Base-by-base conservation (phyloP, 1,140 invertebrate species). In the Thaumatotibia leucotreta region DNA sequence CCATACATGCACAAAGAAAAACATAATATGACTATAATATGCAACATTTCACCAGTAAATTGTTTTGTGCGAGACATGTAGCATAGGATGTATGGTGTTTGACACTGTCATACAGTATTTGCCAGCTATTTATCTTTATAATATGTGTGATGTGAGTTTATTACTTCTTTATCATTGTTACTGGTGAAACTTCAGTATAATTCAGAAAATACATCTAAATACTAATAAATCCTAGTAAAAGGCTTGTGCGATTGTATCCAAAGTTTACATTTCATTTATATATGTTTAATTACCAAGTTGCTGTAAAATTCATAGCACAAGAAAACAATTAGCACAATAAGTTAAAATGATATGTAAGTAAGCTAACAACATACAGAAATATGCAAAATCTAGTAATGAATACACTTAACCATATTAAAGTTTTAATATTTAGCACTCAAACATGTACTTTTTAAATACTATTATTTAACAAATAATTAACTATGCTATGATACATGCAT, bases 391-490 rank as follows among this genome's bases (percentile, higher is more conserved):
- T 45, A 58, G 52, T 58, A 58, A 4, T 39, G 10, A 58, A 58
- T 58, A 29, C 29, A 58, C 23, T 58, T 27, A 58, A 58, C n/a
- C 24, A 27, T 58, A 29, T n/a, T 14, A 45, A 17, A 52, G 9
- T 27, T 58, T 27, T 22, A 27, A 24, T 58, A 58, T 27, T 31
- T 58, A 58, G 52, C n/a, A 31, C 24, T 20, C n/a, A 58, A 31
- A 11, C 11, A 54, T 27, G 52, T 29, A 54, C 5, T 27, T 24
- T 54, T 24, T 58, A 0, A 29, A 58, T 58, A 20, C 29, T 29
- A 58, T 22, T 31, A 58, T 58, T 17, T 58, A 29, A 58, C 52
- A 58, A 58, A 58, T 58, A 58, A 58, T 29, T 27, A 29, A 54
- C 10, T 4, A 5, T 11, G 20, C n/a, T n/a, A 0, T 1, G 2